These are phyloP conservation scores for Vultur gryphus DNA, from an alignment of 2,797 vertebrate genomes.

Conservation along the genomic window DNA sequence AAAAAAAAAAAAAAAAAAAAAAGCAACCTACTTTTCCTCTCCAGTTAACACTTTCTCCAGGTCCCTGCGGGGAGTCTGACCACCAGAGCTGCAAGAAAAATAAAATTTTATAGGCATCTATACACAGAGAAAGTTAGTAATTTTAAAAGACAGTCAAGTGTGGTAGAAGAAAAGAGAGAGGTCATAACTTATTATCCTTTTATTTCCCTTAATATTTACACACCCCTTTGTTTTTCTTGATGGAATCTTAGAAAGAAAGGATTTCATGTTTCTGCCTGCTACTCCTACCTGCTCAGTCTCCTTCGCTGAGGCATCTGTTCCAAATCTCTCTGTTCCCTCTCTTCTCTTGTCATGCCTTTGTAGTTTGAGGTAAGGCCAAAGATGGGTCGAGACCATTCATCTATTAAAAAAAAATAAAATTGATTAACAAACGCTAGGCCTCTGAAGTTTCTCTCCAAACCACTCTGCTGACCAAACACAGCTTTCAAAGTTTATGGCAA, in stretches of 20 bases:
- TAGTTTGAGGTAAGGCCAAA: constrained; percentile 97
- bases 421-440: not conserved
- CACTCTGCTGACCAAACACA: not conserved
- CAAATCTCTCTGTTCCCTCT: constrained; percentile 93
- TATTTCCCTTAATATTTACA: not conserved
- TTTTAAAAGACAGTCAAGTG: not conserved
- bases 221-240: not conserved
- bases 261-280: not conserved
- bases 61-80: constrained; percentile 94
- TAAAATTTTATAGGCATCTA: not conserved
- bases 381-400: constrained; percentile 97
- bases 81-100: constrained; percentile 83
- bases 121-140: not conserved
- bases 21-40: constrained; percentile 89
- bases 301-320: constrained; percentile 95
- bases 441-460: not conserved
- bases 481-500: not conserved
- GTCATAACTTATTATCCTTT: not conserved
- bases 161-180: not conserved
- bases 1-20: not conserved
- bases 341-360: constrained; percentile 97
- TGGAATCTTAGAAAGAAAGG: not conserved
- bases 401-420: constrained; percentile 57
- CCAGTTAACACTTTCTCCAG: constrained; percentile 97
- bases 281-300: constrained; percentile 84